Percentiles rank a stretch among this genome's conserved stretches.
Evolutionary conservation across 2,113 vertebrate genomes (phyloP).

Genomic region (Rousettus leschenaultii): DNA sequence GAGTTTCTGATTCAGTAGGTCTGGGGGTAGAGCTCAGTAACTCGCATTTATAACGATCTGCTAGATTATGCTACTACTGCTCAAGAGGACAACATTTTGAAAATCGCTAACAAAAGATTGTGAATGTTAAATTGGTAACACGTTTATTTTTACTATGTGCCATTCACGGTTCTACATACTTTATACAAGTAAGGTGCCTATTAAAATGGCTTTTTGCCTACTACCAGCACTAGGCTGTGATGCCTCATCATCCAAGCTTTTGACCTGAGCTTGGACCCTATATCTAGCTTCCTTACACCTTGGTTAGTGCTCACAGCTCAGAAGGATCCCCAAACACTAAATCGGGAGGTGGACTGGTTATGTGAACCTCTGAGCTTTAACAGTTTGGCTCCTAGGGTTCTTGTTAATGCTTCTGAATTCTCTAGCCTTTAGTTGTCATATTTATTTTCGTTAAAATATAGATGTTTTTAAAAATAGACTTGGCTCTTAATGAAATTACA

Average conservation of each 20-base stretch:
- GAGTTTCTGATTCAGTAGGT: not conserved
- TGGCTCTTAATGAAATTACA: not conserved
- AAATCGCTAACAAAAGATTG: not conserved
- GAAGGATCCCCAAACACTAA: not conserved
- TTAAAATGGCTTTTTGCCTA: not conserved
- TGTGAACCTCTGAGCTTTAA: not conserved
- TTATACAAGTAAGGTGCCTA: not conserved
- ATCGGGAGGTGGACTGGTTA: not conserved
- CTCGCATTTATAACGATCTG: not conserved
- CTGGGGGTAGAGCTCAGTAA: not conserved
- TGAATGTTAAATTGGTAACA: not conserved
- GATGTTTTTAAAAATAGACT: constrained; percentile 28
- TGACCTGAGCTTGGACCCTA: not conserved
- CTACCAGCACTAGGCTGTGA: not conserved
- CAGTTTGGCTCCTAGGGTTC: not conserved
- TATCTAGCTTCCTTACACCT: not conserved
- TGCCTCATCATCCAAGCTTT: not conserved
- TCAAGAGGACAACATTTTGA: not conserved
- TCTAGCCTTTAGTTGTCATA: not conserved
- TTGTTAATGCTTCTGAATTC: not conserved
- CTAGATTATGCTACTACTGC: not conserved
- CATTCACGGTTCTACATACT: not conserved
- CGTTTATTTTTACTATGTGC: not conserved
- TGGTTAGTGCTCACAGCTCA: not conserved
- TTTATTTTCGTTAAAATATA: constrained; percentile 41